Conservation (phyloP, 2,888 invertebrate species). For the Allacma fusca region DNA sequence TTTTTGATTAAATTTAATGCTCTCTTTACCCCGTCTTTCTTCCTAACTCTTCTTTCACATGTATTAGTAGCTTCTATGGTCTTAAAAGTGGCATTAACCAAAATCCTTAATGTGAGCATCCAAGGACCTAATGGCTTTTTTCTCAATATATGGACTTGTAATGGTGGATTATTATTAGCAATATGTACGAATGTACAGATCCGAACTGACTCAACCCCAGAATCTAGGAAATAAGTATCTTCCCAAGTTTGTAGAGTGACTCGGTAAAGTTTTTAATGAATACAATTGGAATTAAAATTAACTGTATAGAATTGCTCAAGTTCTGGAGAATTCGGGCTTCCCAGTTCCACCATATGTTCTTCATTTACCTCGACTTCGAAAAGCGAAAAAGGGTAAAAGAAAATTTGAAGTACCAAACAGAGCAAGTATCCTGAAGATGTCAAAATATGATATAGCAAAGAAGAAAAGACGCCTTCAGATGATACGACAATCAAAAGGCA, state of each 20-base stretch:
- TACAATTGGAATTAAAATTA: too few species aligned
- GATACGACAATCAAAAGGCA: constrained; percentile 43
- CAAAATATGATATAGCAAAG: constrained; percentile 64
- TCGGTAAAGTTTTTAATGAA: too few species aligned
- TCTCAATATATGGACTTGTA: too few species aligned
- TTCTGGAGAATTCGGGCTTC: constrained; percentile 90
- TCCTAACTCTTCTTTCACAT: not conserved
- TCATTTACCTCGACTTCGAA: constrained; percentile 72
- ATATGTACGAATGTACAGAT: too few species aligned
- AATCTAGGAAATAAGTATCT: too few species aligned
- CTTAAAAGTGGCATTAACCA: not conserved
- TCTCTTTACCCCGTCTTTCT: constrained; percentile 8
- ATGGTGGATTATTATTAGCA: too few species aligned
- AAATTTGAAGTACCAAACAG: constrained; percentile 63
- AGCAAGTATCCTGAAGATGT: constrained; percentile 73
- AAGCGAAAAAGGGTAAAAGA: constrained; percentile 68
- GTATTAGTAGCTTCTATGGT: not conserved
- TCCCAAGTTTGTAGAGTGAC: too few species aligned
- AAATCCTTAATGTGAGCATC: constrained; percentile 14
- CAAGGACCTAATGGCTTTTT: not conserved
- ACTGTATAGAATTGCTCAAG: constrained; percentile 79
- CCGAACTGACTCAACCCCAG: too few species aligned
- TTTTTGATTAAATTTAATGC: constrained; percentile 35
- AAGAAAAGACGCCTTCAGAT: constrained; percentile 48
- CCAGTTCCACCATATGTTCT: constrained; percentile 92